Evolutionary conservation across 2,797 vertebrate species (phyloP).

Genomic region (Sebastes aleutianus): DNA sequence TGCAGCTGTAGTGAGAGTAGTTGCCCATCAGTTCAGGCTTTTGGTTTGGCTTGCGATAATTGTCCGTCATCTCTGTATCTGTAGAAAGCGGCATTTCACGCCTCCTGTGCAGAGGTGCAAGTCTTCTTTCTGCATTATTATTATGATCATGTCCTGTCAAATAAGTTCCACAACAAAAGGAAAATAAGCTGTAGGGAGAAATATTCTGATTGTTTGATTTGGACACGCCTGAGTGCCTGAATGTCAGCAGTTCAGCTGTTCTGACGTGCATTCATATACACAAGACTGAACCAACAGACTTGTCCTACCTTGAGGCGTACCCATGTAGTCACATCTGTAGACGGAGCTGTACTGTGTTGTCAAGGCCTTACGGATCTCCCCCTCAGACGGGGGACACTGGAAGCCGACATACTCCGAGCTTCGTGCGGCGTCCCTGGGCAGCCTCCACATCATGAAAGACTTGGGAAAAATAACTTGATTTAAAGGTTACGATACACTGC

Average conservation of each 20-base stretch:
- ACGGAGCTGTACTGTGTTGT: conserved; percentile 80
- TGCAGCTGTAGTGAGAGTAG: conserved; percentile 65
- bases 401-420: conserved; percentile 34
- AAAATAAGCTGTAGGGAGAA: neutral
- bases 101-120: conserved; percentile 45
- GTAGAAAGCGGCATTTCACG: conserved; percentile 33
- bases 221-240: neutral
- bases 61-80: conserved; percentile 79
- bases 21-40: conserved; percentile 70
- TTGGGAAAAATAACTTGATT: conserved; percentile 45
- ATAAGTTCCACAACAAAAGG: neutral
- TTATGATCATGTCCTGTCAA: conserved; percentile 52
- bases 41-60: conserved; percentile 69
- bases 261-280: neutral
- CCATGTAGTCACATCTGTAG: conserved; percentile 81
- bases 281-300: neutral
- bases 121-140: conserved; percentile 18
- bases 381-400: conserved; percentile 56
- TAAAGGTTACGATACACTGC: conserved; percentile 33
- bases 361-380: conserved; percentile 69
- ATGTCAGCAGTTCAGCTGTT: conserved; percentile 6
- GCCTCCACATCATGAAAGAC: conserved; percentile 79
- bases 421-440: conserved; percentile 53
- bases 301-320: conserved; percentile 74
- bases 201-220: neutral